Base-by-base conservation (phyloP, 2,113 vertebrate species). In the Spea multiplicata region DNA sequence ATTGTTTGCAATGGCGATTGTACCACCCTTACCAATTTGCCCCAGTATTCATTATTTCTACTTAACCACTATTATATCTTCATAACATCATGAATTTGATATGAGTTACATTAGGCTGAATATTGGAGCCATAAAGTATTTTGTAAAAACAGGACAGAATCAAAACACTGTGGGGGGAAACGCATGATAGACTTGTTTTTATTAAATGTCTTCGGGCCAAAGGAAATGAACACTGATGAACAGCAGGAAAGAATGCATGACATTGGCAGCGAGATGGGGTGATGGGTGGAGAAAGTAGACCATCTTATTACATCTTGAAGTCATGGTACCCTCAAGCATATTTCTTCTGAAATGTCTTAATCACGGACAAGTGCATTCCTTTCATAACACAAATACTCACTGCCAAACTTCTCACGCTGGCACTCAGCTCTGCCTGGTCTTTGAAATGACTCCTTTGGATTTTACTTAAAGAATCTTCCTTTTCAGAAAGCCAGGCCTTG, bases 391-490 rank as follows among this genome's bases (percentile, higher is more conserved):
- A 46, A 9, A 62, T 81, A 95, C 97, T 95, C 86, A 99, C 97
- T 3, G 97, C 95, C 84, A 99, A 85, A 72, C 88, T 94, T 45
- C 95, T 92, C 78, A 98, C 91, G 50, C 95, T 98, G 79, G 91
- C 86, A 75, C 95, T 95, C 67, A 97, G 91, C 78, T 98, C 95
- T 84, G 88, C 89, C 0, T 93, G 93, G 86, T 97, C 94, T 86
- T 91, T 97, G 81, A 97, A 98, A 86, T 91, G 90, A 86, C 91
- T 90, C 0, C 92, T 95, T 87, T 97, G 95, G 44, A 98, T 91
- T 84, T 95, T 92, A 84, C 83, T 92, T 88, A 99, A 88, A 73
- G 92, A 91, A 9, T 93, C 92, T 83, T 99, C 97, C 84, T 96
- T 95, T 86, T 98, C 95, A 4, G 86, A 88, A 75, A 99, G 84